phyloP scores from a whole-genome alignment of 1,140 invertebrate genomes.

The Andricus grossulariae region DNA sequence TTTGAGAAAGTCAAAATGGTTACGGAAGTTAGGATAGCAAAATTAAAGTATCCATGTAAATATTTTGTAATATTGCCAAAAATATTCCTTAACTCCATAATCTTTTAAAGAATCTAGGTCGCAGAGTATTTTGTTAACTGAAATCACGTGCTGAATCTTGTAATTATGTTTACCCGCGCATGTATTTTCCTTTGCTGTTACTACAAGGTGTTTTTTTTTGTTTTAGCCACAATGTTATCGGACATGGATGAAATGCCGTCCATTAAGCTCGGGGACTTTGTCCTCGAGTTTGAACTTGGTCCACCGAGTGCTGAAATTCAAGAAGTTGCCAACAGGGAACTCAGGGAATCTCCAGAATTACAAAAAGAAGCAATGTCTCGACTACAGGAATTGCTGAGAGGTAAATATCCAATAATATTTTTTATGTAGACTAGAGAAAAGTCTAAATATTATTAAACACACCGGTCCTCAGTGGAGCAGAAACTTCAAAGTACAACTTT shows the following conservation, averaged over 20 bases:
- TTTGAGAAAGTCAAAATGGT: too few species aligned
- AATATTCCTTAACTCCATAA: too few species aligned
- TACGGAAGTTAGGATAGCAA: not conserved
- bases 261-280: slow-evolving; percentile 82
- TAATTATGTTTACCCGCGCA: not conserved
- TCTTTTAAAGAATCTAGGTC: slow-evolving; percentile 6
- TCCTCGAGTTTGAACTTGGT: slow-evolving; percentile 82
- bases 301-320: slow-evolving; percentile 78
- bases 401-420: slow-evolving; percentile 69
- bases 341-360: slow-evolving; percentile 83
- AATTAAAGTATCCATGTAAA: slow-evolving; percentile 8
- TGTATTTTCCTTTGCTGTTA: not conserved
- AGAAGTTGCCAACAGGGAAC: slow-evolving; percentile 84
- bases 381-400: slow-evolving; percentile 81
- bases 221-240: slow-evolving; percentile 82
- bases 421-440: not conserved
- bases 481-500: too few species aligned
- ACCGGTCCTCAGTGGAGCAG: too few species aligned
- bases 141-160: not conserved
- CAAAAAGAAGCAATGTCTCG: slow-evolving; percentile 79
- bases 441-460: not conserved
- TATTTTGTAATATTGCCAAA: not conserved
- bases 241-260: slow-evolving; percentile 80
- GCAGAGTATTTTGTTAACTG: slow-evolving; percentile 15
- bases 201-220: slow-evolving; percentile 40